Evolutionary conservation across 2,888 invertebrate species (phyloP).

Genomic region (Polyommatus iphigenia): DNA sequence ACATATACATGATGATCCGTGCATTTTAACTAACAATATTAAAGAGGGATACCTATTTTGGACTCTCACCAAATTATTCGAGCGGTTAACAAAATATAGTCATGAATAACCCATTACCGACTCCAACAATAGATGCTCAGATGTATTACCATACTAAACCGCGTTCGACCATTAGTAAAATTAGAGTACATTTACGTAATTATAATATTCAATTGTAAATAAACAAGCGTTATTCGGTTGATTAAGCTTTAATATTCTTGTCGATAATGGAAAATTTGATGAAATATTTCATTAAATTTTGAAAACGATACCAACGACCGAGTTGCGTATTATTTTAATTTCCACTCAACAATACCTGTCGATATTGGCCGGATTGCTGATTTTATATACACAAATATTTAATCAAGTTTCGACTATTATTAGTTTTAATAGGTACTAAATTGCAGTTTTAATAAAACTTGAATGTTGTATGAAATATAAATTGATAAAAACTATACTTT

Average conservation of each 20-base stretch:
- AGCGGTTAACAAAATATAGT: not conserved
- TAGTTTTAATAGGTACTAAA: not conserved
- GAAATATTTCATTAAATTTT: not conserved
- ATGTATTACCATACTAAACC: not conserved
- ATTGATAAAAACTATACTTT: no score
- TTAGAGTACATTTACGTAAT: not conserved
- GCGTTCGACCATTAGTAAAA: conserved; percentile 1
- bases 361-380: not conserved
- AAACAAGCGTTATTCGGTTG: conserved; percentile 4
- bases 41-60: not conserved
- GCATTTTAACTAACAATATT: no score
- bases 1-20: no score
- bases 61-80: not conserved
- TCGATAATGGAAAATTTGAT: not conserved
- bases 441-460: no score
- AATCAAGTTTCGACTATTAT: not conserved
- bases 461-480: no score
- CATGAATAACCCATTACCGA: conserved; percentile 2
- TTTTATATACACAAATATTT: not conserved
- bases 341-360: not conserved
- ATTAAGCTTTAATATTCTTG: conserved; percentile 2
- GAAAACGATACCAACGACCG: not conserved
- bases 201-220: not conserved
- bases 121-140: not conserved
- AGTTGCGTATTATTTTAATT: not conserved